Conservation (phyloP, 2,113 vertebrate species). For the Podarcis raffonei region DNA sequence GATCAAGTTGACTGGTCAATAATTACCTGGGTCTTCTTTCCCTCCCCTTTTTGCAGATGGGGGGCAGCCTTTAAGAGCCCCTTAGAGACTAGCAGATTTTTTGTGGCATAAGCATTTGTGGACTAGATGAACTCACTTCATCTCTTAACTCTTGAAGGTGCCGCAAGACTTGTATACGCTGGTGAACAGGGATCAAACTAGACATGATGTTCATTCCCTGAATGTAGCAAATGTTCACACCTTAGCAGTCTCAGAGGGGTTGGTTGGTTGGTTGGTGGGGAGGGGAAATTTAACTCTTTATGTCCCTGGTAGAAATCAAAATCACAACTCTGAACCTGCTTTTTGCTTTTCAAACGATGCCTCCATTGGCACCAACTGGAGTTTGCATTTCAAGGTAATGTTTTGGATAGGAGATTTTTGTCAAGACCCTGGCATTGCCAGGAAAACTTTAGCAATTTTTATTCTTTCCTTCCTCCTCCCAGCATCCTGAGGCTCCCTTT, state of each 20-base stretch:
- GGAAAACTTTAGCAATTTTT: too few species aligned
- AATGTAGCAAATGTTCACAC: not conserved
- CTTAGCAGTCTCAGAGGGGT: too few species aligned
- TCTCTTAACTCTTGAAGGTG: not conserved
- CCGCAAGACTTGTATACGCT: not conserved
- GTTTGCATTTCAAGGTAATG: not conserved
- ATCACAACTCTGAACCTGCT: not conserved
- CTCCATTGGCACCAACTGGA: not conserved
- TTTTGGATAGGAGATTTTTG: not conserved
- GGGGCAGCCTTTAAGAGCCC: too few species aligned
- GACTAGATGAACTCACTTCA: not conserved
- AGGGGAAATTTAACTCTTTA: not conserved
- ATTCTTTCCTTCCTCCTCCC: not conserved
- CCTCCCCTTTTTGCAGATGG: too few species aligned
- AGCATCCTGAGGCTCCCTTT: not conserved
- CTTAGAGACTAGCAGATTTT: too few species aligned
- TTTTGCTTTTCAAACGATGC: not conserved
- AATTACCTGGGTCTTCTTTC: too few species aligned
- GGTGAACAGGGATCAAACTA: not conserved
- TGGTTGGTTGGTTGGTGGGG: too few species aligned
- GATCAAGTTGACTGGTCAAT: too few species aligned
- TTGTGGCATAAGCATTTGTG: too few species aligned
- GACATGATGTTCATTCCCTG: not conserved
- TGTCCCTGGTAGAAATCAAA: not conserved
- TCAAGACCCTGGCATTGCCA: too few species aligned